These are phyloP conservation scores for Geodia barretti DNA, from an alignment of 37 sponge, comb jelly and placozoan genomes.

Conservation along the genomic window DNA sequence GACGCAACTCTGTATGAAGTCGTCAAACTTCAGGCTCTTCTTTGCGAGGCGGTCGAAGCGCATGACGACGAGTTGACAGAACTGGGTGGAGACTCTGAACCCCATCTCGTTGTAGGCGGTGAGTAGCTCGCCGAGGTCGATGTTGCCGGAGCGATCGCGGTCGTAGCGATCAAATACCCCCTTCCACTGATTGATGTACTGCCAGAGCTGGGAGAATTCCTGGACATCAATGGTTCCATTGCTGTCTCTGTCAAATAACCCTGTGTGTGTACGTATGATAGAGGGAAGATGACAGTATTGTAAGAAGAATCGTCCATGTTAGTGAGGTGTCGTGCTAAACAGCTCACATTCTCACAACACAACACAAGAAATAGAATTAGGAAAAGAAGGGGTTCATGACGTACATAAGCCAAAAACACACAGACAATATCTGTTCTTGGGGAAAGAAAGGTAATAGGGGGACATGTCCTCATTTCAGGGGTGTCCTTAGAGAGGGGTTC, in stretches of 20 bases:
- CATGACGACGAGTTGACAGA: constrained; percentile 69
- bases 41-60: constrained; percentile 56
- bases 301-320: background rate
- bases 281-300: background rate
- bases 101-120: constrained; percentile 88
- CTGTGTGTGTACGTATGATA: constrained; percentile 3
- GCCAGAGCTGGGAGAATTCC: constrained; percentile 76
- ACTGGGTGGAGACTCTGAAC: constrained; percentile 51
- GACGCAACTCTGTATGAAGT: constrained; percentile 88
- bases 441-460: no score
- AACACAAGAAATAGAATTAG: no score
- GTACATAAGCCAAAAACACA: no score
- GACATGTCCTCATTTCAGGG: no score
- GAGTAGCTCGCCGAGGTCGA: constrained; percentile 72
- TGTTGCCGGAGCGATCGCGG: constrained; percentile 78
- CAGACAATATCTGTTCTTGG: no score
- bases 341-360: background rate
- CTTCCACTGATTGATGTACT: constrained; percentile 85
- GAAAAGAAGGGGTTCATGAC: no score
- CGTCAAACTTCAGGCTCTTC: constrained; percentile 69
- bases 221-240: constrained; percentile 79
- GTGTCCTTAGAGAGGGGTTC: no score
- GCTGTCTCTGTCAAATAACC: constrained; percentile 71
- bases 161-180: constrained; percentile 80
- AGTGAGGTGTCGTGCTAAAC: background rate